Evolutionary conservation across 2,113 vertebrate genomes (phyloP), one percentile per base, ranked within the genome.

Genomic region (human (Homo sapiens)): DNA sequence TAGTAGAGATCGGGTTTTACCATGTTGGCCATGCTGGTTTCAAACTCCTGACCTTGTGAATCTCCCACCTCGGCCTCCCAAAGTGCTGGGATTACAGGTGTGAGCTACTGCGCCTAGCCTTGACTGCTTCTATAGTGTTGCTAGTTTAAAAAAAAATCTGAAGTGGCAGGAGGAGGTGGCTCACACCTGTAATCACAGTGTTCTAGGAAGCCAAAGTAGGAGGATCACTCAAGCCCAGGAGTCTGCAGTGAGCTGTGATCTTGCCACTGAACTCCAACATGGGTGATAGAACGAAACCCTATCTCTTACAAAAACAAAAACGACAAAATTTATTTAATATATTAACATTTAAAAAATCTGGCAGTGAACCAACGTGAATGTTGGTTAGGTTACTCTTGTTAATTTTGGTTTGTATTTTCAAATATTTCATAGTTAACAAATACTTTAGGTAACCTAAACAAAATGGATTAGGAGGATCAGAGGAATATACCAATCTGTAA

Each of bases 391-490:
- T 66, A 70, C 43, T 93, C 70, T 93, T 64, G 52, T 64, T 87
- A 86, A 81, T 66, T 90, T 92, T 66, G 70, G 72, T 94, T 93
- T 93, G 43, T 75, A 75, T 59, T 72, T 89, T 45, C 92, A 43
- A 73, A n/a, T 90, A 68, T 57, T 89, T 78, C 18, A 72, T 92
- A 82, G n/a, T 61, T 64, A 32, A 14, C 27, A 64, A 64, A 64
- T 64, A 81, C 16, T 32, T 23, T 4, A 23, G 20, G 7, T 76
- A 80, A 70, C 70, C 7, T 79, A 25, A 89, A 59, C 45, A 93
- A 64, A n/a, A 12, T 45, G 50, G n/a, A 40, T 57, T 91, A 50
- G 38, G 59, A 70, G 82, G 14, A 84, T 57, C 20, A 57, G 38
- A 93, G 40, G 59, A 90, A 45, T 80, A 78, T 89, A 59, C n/a